These are phyloP conservation scores for Orussus abietinus DNA, from an alignment of 1,140 invertebrate genomes.

Conservation along the genomic window DNA sequence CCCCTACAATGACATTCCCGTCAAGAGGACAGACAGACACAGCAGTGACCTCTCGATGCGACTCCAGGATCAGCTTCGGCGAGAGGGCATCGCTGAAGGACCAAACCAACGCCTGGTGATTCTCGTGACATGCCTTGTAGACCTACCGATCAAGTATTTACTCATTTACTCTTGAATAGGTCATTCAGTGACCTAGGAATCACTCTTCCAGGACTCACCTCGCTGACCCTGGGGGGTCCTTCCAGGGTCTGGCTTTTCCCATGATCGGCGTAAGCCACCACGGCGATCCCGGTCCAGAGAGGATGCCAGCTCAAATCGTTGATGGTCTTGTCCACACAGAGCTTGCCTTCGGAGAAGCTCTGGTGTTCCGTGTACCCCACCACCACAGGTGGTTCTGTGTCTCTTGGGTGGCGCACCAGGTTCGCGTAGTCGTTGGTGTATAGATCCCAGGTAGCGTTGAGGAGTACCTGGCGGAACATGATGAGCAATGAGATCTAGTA, in stretches of 20 bases:
- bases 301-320: conserved; percentile 68
- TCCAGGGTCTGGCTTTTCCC: conserved; percentile 31
- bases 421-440: conserved; percentile 62
- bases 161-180: no score
- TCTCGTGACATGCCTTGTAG: conserved; percentile 51
- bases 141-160: no score
- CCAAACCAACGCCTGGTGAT: conserved; percentile 69
- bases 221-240: conserved; percentile 22
- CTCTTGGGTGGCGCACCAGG: conserved; percentile 41
- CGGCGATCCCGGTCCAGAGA: conserved; percentile 61
- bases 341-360: conserved; percentile 60
- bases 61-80: conserved; percentile 67
- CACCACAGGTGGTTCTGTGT: conserved; percentile 36
- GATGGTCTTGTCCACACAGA: conserved; percentile 60
- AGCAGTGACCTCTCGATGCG: conserved; percentile 60
- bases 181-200: conserved; percentile 6
- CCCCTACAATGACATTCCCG: conserved; percentile 65
- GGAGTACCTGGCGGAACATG: conserved; percentile 21
- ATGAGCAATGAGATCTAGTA: neutral
- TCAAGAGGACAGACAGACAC: conserved; percentile 67
- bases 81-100: conserved; percentile 65
- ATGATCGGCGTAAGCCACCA: conserved; percentile 59
- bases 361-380: conserved; percentile 58
- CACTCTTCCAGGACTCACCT: conserved; percentile 8
- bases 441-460: conserved; percentile 62